Conservation (phyloP, 2,797 vertebrate species). For the Coracias cyanogaster region DNA sequence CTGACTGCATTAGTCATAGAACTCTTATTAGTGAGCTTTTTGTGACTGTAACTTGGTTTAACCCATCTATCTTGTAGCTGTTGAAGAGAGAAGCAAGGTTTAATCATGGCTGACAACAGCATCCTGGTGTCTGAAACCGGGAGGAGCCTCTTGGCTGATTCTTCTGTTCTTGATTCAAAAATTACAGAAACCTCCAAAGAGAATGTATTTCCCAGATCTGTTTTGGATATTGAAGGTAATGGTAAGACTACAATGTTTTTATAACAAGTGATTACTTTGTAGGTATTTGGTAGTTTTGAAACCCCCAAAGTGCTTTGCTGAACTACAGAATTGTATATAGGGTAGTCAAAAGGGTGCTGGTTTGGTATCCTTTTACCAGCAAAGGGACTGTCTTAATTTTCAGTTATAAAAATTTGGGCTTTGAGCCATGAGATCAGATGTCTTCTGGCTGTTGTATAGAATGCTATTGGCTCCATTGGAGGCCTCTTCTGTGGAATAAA, state of each 20-base stretch:
- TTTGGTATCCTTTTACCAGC: neutral
- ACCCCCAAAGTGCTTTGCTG: neutral
- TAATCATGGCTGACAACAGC: conserved; percentile 90
- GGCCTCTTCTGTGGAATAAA: neutral
- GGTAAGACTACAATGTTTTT: neutral
- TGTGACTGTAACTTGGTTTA: neutral
- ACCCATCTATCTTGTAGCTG: conserved; percentile 26
- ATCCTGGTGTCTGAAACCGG: conserved; percentile 81
- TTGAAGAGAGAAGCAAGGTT: neutral
- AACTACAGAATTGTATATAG: neutral
- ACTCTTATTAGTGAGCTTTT: neutral
- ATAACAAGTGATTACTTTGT: neutral
- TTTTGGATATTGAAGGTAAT: conserved; percentile 87
- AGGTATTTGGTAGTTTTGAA: neutral
- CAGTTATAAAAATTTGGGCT: neutral
- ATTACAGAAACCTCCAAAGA: conserved; percentile 90
- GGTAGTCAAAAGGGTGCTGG: neutral
- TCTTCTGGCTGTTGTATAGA: neutral
- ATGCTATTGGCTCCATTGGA: neutral
- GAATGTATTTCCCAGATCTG: conserved; percentile 78
- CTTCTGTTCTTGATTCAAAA: conserved; percentile 91
- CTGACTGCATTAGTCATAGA: neutral
- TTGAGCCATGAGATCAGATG: neutral
- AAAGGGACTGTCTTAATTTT: neutral
- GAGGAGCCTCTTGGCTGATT: conserved; percentile 90